These are phyloP conservation scores for Stenoptilia bipunctidactyla DNA, from an alignment of 2,888 invertebrate genomes.

Conservation along the genomic window DNA sequence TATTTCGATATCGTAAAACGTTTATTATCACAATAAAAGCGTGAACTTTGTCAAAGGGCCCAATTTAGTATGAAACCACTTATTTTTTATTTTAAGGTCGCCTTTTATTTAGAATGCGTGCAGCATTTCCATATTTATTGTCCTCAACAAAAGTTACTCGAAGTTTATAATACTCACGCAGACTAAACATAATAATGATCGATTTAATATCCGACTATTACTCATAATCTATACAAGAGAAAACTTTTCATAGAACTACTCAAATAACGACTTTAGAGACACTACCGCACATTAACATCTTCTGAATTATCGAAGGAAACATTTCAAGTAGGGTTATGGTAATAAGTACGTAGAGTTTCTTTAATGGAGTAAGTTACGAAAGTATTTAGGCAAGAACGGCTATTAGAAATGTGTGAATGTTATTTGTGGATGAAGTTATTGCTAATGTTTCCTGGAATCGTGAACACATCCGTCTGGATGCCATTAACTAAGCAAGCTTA, in stretches of 20 bases:
- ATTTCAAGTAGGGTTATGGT: constrained; percentile 40
- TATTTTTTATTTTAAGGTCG: too few relatives aligned
- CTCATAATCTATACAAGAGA: background rate
- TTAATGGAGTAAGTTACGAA: constrained; percentile 58
- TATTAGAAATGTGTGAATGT: constrained; percentile 62
- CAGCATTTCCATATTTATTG: too few relatives aligned
- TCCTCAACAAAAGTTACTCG: too few relatives aligned
- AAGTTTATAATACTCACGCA: constrained; percentile 41
- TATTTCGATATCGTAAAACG: background rate
- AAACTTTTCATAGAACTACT: background rate
- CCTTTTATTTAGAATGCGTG: too few relatives aligned
- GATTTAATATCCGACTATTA: background rate
- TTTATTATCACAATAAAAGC: background rate
- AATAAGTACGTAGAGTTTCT: constrained; percentile 52
- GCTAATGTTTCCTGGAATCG: constrained; percentile 48
- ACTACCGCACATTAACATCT: constrained; percentile 13
- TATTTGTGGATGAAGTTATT: constrained; percentile 59
- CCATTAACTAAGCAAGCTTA: constrained; percentile 33
- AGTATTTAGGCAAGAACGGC: constrained; percentile 55
- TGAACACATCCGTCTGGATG: constrained; percentile 41
- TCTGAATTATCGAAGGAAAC: constrained; percentile 30
- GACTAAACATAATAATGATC: background rate
- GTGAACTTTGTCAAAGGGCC: constrained; percentile 15
- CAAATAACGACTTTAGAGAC: constrained; percentile 6
- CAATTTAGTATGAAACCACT: too few relatives aligned